Evolutionary conservation across 2,888 invertebrate species (phyloP).

Genomic region (Quadroppia sp.): DNA sequence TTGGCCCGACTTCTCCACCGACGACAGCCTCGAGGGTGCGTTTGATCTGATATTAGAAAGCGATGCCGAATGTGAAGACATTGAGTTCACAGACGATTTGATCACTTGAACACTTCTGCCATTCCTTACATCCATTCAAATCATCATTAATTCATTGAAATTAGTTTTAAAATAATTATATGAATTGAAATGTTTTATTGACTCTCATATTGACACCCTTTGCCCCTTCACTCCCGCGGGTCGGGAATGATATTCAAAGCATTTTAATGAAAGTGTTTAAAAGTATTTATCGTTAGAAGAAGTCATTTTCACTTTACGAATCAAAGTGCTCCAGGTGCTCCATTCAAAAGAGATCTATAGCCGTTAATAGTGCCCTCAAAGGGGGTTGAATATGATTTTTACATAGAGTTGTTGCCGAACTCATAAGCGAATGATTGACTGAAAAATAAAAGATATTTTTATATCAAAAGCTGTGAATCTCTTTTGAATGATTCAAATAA

Average conservation of each 20-base stretch:
- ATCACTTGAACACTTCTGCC: slow-evolving; percentile 39
- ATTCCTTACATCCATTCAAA: background rate
- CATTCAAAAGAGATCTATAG: no score
- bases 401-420: no score
- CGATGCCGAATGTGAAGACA: slow-evolving; percentile 61
- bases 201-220: background rate
- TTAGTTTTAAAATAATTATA: background rate
- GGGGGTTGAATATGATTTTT: no score
- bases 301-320: background rate
- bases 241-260: slow-evolving; percentile 16
- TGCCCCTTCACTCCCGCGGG: slow-evolving; percentile 1
- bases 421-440: no score
- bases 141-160: background rate
- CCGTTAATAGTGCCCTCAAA: no score
- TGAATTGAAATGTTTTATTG: background rate
- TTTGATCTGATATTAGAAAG: slow-evolving; percentile 59
- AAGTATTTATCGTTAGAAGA: background rate
- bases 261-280: background rate
- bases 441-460: no score
- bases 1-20: slow-evolving; percentile 40
- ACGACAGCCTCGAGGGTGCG: slow-evolving; percentile 50
- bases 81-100: slow-evolving; percentile 50
- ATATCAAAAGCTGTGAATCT: no score
- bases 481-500: no score
- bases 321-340: slow-evolving; percentile 5